Evolutionary conservation across 2,888 invertebrate species (phyloP).

Genomic region (Pasiphila rectangulata): DNA sequence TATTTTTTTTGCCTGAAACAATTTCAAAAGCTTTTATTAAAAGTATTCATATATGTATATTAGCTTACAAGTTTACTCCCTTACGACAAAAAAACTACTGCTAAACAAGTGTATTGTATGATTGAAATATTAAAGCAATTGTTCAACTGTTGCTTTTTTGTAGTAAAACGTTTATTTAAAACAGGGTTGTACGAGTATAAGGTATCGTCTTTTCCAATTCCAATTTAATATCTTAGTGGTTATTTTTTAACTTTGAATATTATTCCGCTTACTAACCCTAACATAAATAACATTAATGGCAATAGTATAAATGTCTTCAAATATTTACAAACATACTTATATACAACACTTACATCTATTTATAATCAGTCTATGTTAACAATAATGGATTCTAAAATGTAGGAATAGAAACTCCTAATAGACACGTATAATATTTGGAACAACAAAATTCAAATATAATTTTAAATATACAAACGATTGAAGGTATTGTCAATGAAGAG

Average conservation of each 20-base stretch:
- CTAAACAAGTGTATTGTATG: too few species aligned
- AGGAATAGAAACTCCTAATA: slow-evolving; percentile 24
- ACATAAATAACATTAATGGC: slow-evolving; percentile 20
- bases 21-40: neutral
- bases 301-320: slow-evolving; percentile 38
- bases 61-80: too few species aligned
- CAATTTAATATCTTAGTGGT: too few species aligned
- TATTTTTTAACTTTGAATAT: too few species aligned
- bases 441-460: slow-evolving; percentile 23
- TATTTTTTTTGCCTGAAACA: too few species aligned
- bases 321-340: slow-evolving; percentile 50
- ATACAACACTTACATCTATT: slow-evolving; percentile 56
- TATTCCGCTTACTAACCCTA: slow-evolving; percentile 12
- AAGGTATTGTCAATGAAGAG: slow-evolving; percentile 26
- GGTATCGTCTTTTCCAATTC: too few species aligned
- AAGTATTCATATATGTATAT: too few species aligned
- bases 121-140: too few species aligned
- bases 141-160: too few species aligned
- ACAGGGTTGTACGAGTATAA: too few species aligned
- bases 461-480: slow-evolving; percentile 22
- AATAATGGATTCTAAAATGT: slow-evolving; percentile 37
- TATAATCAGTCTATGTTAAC: slow-evolving; percentile 72
- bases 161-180: too few species aligned
- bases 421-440: slow-evolving; percentile 12
- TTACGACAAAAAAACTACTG: too few species aligned